Conservation (phyloP, 2,797 vertebrate species). For the Arrhamphus sclerolepis region DNA sequence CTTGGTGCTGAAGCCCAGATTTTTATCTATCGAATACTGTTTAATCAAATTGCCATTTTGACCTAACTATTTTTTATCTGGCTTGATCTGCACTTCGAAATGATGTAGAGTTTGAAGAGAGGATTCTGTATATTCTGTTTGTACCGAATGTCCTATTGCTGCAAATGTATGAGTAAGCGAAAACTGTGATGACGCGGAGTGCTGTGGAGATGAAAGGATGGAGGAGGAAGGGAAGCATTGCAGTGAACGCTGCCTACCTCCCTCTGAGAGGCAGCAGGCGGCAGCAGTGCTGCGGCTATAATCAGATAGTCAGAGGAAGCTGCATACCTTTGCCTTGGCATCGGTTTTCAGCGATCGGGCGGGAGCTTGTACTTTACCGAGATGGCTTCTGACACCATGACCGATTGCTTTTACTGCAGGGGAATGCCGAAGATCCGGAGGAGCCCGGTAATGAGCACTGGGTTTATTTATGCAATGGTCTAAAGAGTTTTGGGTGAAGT, state of each 20-base stretch:
- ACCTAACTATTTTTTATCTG: neutral
- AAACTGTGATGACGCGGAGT: slow-evolving; percentile 69
- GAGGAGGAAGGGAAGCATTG: slow-evolving; percentile 47
- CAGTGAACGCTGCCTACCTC: slow-evolving; percentile 69
- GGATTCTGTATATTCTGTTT: neutral
- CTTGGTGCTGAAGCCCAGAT: slow-evolving; percentile 62
- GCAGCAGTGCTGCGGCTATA: slow-evolving; percentile 58
- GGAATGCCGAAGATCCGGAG: slow-evolving; percentile 81
- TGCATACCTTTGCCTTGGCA: slow-evolving; percentile 26
- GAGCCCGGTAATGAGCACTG: slow-evolving; percentile 85
- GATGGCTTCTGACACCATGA: slow-evolving; percentile 76
- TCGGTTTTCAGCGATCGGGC: slow-evolving; percentile 15
- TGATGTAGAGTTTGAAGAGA: neutral
- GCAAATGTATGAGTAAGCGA: slow-evolving; percentile 70
- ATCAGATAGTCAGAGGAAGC: slow-evolving; percentile 44
- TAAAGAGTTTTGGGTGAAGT: slow-evolving; percentile 73
- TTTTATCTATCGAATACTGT: too few species aligned
- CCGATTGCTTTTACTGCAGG: slow-evolving; percentile 82
- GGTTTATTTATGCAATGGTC: slow-evolving; percentile 25
- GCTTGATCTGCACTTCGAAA: neutral
- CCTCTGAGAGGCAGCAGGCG: slow-evolving; percentile 46
- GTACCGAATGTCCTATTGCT: slow-evolving; percentile 24
- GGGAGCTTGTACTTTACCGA: slow-evolving; percentile 18
- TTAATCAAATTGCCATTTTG: too few species aligned
- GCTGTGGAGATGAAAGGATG: slow-evolving; percentile 28